phyloP scores from a whole-genome alignment of 2,797 vertebrate species.

The Typhlichthys eigenmanni region DNA sequence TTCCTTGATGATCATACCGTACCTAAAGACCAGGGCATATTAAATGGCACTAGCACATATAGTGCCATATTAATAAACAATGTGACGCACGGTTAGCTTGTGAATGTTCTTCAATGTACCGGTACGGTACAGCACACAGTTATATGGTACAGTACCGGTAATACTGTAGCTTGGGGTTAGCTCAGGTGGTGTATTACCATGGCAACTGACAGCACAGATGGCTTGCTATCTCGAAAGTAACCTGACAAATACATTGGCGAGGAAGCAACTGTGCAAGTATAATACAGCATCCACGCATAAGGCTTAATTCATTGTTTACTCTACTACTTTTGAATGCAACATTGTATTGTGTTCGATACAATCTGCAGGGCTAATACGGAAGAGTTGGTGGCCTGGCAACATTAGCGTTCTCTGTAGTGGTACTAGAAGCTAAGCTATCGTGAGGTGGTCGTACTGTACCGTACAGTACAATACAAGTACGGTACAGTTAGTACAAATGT shows the following conservation, averaged over 20 bases:
- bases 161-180: not conserved
- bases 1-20: slow-evolving; percentile 27
- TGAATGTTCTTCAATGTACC: not conserved
- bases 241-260: no score
- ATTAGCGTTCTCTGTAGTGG: not conserved
- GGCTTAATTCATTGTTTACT: no score
- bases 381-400: slow-evolving; percentile 58
- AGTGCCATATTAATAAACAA: not conserved
- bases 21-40: slow-evolving; percentile 4
- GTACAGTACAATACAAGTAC: not conserved
- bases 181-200: slow-evolving; percentile 53
- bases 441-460: not conserved
- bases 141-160: no score
- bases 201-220: slow-evolving; percentile 34
- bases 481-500: not conserved
- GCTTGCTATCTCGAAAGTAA: not conserved
- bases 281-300: no score
- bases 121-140: no score
- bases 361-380: not conserved
- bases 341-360: no score
- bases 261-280: no score
- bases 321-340: no score
- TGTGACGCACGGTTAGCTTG: not conserved
- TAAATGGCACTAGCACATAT: not conserved
- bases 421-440: not conserved